These are phyloP conservation scores for Drymonia ruficornis DNA, from an alignment of 2,888 invertebrate species.

Conservation along the genomic window DNA sequence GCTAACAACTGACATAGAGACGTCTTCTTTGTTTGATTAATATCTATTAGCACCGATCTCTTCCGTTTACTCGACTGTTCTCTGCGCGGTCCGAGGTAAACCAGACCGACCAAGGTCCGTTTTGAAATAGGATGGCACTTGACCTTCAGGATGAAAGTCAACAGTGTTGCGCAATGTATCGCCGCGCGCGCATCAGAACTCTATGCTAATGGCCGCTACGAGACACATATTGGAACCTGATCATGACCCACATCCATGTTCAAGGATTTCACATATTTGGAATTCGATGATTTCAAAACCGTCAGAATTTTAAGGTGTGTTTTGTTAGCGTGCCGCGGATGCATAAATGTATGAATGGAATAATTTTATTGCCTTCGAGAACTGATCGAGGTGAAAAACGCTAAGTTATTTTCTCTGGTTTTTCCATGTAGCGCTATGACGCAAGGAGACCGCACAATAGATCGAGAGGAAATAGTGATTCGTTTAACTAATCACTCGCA, in stretches of 20 bases:
- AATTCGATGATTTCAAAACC: constrained; percentile 80
- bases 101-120: constrained; percentile 80
- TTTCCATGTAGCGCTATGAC: constrained; percentile 42
- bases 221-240: constrained; percentile 78
- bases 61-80: constrained; percentile 73
- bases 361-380: constrained; percentile 32
- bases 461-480: constrained; percentile 42
- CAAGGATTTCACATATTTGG: constrained; percentile 84
- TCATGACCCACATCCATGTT: constrained; percentile 82
- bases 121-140: constrained; percentile 84
- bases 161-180: constrained; percentile 79
- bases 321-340: constrained; percentile 62
- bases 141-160: constrained; percentile 85
- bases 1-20: constrained; percentile 47
- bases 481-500: constrained; percentile 44
- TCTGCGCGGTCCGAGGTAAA: constrained; percentile 73
- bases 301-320: constrained; percentile 68
- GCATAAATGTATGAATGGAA: constrained; percentile 50
- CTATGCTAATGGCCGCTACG: constrained; percentile 79
- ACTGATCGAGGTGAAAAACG: constrained; percentile 23
- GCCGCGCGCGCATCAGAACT: constrained; percentile 68
- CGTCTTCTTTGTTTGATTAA: constrained; percentile 63
- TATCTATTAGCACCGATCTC: constrained; percentile 71
- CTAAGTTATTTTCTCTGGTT: constrained; percentile 43
- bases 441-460: constrained; percentile 39